Evolutionary conservation across 2,113 vertebrate species (phyloP), one percentile per base, ranked within the genome.

Genomic region (Petaurus breviceps): DNA sequence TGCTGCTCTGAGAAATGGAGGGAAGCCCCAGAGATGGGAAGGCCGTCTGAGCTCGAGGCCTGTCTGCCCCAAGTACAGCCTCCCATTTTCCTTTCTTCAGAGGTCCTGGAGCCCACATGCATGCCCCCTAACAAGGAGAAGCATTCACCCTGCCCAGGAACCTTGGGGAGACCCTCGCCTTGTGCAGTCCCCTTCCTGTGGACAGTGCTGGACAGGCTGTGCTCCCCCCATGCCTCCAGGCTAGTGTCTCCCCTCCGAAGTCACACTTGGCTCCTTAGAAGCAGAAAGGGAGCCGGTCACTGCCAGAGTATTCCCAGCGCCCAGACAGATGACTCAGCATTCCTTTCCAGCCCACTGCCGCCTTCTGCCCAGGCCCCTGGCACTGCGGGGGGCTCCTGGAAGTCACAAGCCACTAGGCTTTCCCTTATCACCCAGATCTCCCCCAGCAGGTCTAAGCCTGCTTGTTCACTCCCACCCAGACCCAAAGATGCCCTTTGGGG

Each of bases 11-110:
- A 77, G n/a, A 31, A n/a, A 7, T n/a, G 37, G 61, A 37, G 12
- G 37, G 31, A 61, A 10, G 14, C 37, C 14, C 14, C 0, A 5
- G 37, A n/a, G 31, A 19, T 8, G 37, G 37, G 37, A 77, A n/a
- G 16, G 68, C 14, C 1, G 1, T 0, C 28, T 23, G 14, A 54
- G 53, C 24, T 23, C 5, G 1, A 25, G 6, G 8, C 8, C 24
- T 25, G 9, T 55, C 54, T 25, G 25, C 54, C 25, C 4, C 25
- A 26, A 9, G 24, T 26, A 55, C 8, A 55, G 57, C 31, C 11
- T 68, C 28, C 31, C 31, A 14, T 31, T 37, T 37, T 68, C 16
- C 37, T n/a, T 68, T 37, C 37, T n/a, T 68, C 31, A 16, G 61
- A 16, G 61, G 61, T 37, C 68, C 4, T 22, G 14, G 68, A 22